phyloP scores from a whole-genome alignment of 2,888 invertebrate genomes.

The Trichopoda pennipes region DNA sequence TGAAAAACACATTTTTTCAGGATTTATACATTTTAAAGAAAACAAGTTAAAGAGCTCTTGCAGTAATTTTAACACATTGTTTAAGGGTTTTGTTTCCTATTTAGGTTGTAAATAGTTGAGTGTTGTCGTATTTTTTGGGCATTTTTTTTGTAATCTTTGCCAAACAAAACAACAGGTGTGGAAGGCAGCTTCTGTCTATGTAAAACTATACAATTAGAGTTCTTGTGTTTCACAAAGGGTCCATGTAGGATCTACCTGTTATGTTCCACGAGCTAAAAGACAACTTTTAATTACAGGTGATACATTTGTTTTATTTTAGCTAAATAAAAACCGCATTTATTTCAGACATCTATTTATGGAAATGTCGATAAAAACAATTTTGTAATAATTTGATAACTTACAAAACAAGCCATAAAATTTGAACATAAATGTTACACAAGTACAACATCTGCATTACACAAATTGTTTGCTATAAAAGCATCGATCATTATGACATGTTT shows the following conservation, averaged over 20 bases:
- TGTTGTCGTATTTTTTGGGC: too few species aligned
- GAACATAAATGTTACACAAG: constrained; percentile 57
- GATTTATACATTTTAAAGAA: neutral
- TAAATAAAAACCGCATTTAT: neutral
- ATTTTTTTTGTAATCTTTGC: too few species aligned
- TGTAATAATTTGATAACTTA: constrained; percentile 55
- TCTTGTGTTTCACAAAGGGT: neutral
- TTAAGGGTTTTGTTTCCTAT: too few species aligned
- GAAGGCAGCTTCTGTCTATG: too few species aligned
- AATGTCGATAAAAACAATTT: constrained; percentile 20
- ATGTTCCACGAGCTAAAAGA: too few species aligned
- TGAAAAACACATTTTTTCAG: neutral
- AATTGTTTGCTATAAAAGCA: constrained; percentile 61
- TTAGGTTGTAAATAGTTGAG: too few species aligned
- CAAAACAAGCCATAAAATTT: constrained; percentile 58
- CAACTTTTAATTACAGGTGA: constrained; percentile 11
- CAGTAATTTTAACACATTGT: too few species aligned
- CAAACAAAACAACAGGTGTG: too few species aligned
- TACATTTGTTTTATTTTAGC: constrained; percentile 24
- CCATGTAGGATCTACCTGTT: too few species aligned
- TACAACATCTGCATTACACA: constrained; percentile 59
- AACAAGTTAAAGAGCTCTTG: too few species aligned
- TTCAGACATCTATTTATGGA: neutral
- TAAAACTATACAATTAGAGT: too few species aligned
- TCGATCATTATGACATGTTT: constrained; percentile 68